These are phyloP conservation scores for Chymomyza costata DNA, from an alignment of 1,140 invertebrate species.

Conservation along the genomic window DNA sequence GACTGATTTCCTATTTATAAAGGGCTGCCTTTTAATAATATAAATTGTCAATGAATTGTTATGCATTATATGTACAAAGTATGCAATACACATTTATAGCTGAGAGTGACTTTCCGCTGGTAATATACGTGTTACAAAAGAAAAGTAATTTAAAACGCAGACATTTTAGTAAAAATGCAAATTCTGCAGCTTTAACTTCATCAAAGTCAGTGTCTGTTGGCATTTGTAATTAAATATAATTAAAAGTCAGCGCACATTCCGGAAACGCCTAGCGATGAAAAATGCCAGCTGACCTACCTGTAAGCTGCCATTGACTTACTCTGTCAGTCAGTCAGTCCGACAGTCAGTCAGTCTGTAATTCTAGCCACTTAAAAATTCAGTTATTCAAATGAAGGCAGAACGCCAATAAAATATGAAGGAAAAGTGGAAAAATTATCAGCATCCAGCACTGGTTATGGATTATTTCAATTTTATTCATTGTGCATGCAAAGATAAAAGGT, in stretches of 20 bases:
- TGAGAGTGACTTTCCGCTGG: too few species aligned
- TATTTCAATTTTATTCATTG: conserved; percentile 73
- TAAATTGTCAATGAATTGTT: background rate
- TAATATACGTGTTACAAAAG: conserved; percentile 25
- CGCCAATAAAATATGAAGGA: conserved; percentile 5
- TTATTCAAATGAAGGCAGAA: conserved; percentile 59
- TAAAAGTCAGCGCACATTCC: conserved; percentile 57
- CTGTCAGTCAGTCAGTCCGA: conserved; percentile 52
- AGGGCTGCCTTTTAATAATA: conserved; percentile 29
- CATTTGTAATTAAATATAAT: conserved; percentile 72
- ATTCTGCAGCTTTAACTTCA: conserved; percentile 33
- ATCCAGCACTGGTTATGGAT: conserved; percentile 44
- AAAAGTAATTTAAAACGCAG: too few species aligned
- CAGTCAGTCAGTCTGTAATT: conserved; percentile 5
- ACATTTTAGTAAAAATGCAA: conserved; percentile 52
- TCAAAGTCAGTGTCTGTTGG: conserved; percentile 46
- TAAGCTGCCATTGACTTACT: conserved; percentile 22
- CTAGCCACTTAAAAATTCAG: conserved; percentile 68
- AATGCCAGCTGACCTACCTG: conserved; percentile 35
- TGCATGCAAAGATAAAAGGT: conserved; percentile 70
- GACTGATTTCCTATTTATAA: too few species aligned
- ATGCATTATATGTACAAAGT: too few species aligned
- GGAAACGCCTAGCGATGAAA: conserved; percentile 17
- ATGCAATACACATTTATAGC: too few species aligned
- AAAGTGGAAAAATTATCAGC: conserved; percentile 49